phyloP scores from a whole-genome alignment of 2,888 invertebrate genomes.

The Heteromyza rotundicornis region DNA sequence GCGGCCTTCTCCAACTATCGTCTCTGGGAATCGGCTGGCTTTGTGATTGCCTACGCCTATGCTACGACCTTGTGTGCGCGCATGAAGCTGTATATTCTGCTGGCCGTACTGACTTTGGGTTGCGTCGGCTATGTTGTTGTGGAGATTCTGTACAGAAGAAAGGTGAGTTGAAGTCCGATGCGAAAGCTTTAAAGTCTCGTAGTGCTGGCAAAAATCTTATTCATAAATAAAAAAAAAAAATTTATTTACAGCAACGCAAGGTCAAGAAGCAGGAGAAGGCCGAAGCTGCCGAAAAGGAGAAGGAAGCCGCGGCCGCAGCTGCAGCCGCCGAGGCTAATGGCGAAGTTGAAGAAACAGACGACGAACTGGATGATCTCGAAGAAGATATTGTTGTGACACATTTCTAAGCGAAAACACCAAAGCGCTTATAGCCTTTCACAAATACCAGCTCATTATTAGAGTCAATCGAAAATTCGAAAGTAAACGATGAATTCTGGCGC shows the following conservation, averaged over 20 bases:
- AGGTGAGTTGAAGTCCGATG: constrained; percentile 65
- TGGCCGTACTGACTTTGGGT: constrained; percentile 77
- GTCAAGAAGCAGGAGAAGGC: constrained; percentile 74
- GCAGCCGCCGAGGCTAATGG: constrained; percentile 46
- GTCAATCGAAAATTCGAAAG: not conserved
- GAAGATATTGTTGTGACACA: constrained; percentile 88
- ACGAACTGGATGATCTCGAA: constrained; percentile 85
- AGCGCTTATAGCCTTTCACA: not conserved
- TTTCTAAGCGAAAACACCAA: constrained; percentile 65
- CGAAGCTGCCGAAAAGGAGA: constrained; percentile 68
- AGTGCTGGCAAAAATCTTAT: not conserved
- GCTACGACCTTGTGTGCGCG: constrained; percentile 84
- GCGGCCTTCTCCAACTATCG: constrained; percentile 91
- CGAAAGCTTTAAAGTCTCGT: not conserved
- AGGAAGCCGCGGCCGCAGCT: constrained; percentile 65
- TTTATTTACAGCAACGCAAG: constrained; percentile 66
- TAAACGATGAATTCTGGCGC: no score
- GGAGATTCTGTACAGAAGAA: constrained; percentile 82
- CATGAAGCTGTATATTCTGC: constrained; percentile 85
- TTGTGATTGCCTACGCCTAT: constrained; percentile 88
- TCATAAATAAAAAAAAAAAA: not conserved
- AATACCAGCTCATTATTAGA: not conserved
- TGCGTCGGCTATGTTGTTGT: constrained; percentile 80
- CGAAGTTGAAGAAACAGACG: constrained; percentile 79
- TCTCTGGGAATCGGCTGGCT: constrained; percentile 89